A percentile compares a stretch with the other conserved stretches of the same genome.
These are phyloP conservation scores for Brachyopa scutellaris DNA, from an alignment of 2,888 invertebrate species.

Conservation along the genomic window DNA sequence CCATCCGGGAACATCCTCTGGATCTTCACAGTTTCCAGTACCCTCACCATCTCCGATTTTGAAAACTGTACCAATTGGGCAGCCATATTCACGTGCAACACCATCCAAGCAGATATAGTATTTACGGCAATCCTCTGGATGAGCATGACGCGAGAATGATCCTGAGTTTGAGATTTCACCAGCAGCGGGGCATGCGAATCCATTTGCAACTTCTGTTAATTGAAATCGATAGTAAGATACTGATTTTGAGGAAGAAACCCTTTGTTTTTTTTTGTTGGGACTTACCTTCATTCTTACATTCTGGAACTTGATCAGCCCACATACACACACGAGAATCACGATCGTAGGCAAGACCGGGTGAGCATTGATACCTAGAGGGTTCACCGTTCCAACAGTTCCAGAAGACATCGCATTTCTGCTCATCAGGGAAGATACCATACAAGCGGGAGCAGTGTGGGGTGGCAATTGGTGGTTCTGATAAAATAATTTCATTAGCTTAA, in stretches of 20 bases:
- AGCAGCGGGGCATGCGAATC: slow-evolving; percentile 91
- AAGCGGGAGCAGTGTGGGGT: slow-evolving; percentile 92
- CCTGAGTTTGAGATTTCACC: slow-evolving; percentile 92
- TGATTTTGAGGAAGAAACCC: no score
- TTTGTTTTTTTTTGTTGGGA: no score
- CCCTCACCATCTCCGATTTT: slow-evolving; percentile 95
- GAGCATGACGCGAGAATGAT: slow-evolving; percentile 96
- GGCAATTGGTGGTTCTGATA: slow-evolving; percentile 90
- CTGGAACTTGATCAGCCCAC: slow-evolving; percentile 97
- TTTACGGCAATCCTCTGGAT: slow-evolving; percentile 96
- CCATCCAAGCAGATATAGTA: slow-evolving; percentile 97
- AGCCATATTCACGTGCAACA: slow-evolving; percentile 95
- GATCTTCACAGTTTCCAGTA: slow-evolving; percentile 96
- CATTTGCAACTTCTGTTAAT: slow-evolving; percentile 92
- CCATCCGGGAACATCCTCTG: slow-evolving; percentile 98
- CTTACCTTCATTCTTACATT: slow-evolving; percentile 95
- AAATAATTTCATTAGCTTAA: neutral
- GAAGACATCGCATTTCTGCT: slow-evolving; percentile 94
- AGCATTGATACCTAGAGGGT: slow-evolving; percentile 96
- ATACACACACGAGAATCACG: slow-evolving; percentile 96
- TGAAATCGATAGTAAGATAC: slow-evolving; percentile 73
- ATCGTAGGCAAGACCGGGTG: slow-evolving; percentile 96
- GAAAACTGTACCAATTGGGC: slow-evolving; percentile 97
- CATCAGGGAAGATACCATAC: slow-evolving; percentile 96
- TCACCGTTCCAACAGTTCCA: slow-evolving; percentile 99